Conservation (phyloP, 1,140 invertebrate genomes). For the Thereuonema tuberculata region DNA sequence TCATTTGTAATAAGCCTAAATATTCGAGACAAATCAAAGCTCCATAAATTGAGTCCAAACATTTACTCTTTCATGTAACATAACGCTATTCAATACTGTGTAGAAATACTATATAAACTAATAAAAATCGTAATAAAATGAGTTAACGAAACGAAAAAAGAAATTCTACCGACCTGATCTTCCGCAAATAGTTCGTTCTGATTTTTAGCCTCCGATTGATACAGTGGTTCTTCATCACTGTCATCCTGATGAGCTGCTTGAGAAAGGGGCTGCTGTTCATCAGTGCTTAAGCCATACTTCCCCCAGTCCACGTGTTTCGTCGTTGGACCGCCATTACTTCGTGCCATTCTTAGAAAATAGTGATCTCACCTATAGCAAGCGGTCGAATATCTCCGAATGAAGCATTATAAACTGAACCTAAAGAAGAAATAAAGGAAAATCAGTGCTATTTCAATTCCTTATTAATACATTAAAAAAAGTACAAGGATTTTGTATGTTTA, state of each 20-base stretch:
- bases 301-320: background rate
- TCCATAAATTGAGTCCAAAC: background rate
- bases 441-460: no score
- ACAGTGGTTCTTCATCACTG: background rate
- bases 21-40: background rate
- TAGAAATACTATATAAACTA: background rate
- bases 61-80: background rate
- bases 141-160: no score
- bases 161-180: background rate
- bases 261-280: background rate
- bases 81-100: background rate
- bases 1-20: no score
- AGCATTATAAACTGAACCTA: no score
- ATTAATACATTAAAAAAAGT: no score
- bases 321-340: no score
- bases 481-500: no score
- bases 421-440: no score
- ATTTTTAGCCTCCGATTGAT: background rate
- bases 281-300: background rate
- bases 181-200: background rate
- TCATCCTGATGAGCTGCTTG: background rate
- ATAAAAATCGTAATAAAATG: background rate
- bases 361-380: no score
- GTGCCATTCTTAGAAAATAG: no score
- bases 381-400: no score